Conservation (phyloP, 2,888 invertebrate genomes). For the Pediacus dermestoides region DNA sequence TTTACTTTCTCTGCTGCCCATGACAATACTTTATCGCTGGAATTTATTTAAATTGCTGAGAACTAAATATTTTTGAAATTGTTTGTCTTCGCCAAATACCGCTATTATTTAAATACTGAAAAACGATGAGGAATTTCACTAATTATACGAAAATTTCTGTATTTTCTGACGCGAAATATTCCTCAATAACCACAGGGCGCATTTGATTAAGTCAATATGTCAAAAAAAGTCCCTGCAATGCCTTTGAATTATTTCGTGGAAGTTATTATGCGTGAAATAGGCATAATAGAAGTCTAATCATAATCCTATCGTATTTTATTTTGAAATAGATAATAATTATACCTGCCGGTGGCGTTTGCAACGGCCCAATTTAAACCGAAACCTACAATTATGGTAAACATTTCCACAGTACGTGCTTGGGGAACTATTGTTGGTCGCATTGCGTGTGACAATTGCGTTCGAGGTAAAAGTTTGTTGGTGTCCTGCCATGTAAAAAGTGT, state of each 20-base stretch:
- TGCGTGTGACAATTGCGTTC: constrained; percentile 6
- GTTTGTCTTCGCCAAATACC: too few relatives aligned
- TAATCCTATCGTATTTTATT: constrained; percentile 15
- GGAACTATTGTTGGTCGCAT: constrained; percentile 1
- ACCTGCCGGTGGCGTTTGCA: constrained; percentile 3
- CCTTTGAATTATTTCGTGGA: constrained; percentile 11
- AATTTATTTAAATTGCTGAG: constrained; percentile 3
- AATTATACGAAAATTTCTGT: too few relatives aligned
- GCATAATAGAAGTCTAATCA: constrained; percentile 16
- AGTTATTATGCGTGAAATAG: constrained; percentile 15
- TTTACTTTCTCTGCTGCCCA: constrained; percentile 4
- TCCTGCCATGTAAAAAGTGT: constrained; percentile 1
- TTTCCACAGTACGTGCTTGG: background rate
- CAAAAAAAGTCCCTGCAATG: too few relatives aligned
- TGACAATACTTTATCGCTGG: constrained; percentile 4
- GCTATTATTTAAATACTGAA: too few relatives aligned
- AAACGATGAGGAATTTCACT: too few relatives aligned
- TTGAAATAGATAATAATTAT: constrained; percentile 16
- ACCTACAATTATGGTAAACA: background rate
- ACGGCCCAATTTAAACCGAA: background rate
- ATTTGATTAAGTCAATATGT: too few relatives aligned
- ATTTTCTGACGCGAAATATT: too few relatives aligned
- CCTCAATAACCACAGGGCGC: too few relatives aligned
- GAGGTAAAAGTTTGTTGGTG: constrained; percentile 2
- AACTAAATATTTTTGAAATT: too few relatives aligned